Evolutionary conservation across 2,113 vertebrate genomes (phyloP).

Genomic region (Bombycilla garrulus): DNA sequence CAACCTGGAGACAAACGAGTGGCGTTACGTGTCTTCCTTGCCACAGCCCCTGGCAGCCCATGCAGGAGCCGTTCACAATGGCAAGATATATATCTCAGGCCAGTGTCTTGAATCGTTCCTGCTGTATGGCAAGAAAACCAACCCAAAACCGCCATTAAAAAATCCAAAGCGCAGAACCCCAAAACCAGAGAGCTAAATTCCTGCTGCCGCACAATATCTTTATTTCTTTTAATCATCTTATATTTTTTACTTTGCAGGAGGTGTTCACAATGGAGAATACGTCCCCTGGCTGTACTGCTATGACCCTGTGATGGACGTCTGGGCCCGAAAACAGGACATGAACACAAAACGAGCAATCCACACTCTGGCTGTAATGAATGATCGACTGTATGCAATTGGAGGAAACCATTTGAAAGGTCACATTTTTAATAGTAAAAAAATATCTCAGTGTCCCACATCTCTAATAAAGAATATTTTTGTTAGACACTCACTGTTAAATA

Average conservation of each 20-base stretch:
- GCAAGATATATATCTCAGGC: constrained; percentile 99
- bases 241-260: constrained; percentile 77
- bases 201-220: neutral
- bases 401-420: constrained; percentile 99
- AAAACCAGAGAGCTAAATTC: neutral
- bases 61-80: constrained; percentile 94
- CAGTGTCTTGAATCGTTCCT: constrained; percentile 56
- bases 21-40: constrained; percentile 94
- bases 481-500: constrained; percentile 61
- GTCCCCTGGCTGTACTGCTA: constrained; percentile 99
- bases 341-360: constrained; percentile 99
- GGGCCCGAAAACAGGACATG: constrained; percentile 99
- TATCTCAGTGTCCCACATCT: constrained; percentile 29
- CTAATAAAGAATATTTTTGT: constrained; percentile 59
- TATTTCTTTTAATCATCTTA: neutral
- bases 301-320: constrained; percentile 98
- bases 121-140: neutral
- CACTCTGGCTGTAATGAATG: constrained; percentile 94
- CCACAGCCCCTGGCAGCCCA: constrained; percentile 95
- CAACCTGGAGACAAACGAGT: constrained; percentile 96
- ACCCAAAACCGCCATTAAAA: neutral
- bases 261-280: constrained; percentile 98
- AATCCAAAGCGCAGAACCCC: neutral
- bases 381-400: constrained; percentile 96
- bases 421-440: constrained; percentile 41